These are phyloP conservation scores for Eutolmus rufibarbis DNA, from an alignment of 2,888 invertebrate species.

Conservation along the genomic window DNA sequence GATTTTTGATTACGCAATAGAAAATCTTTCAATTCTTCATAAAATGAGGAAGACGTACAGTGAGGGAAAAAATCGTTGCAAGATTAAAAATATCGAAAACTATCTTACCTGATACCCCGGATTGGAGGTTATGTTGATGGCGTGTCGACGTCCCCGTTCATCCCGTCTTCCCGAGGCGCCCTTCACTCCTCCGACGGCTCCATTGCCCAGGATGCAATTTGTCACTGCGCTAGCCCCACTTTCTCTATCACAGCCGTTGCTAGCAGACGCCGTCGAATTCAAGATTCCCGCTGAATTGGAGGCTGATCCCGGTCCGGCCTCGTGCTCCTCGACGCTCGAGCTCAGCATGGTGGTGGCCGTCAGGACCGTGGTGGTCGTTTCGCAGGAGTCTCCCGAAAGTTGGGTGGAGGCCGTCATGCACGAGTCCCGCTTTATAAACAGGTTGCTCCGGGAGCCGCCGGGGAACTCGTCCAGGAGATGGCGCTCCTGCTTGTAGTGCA, in stretches of 20 bases:
- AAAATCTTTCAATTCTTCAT: no score
- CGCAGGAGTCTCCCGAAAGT: constrained; percentile 59
- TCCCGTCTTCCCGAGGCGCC: neutral
- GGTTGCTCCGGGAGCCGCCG: constrained; percentile 25
- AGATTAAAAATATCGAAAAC: neutral
- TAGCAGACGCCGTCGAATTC: neutral
- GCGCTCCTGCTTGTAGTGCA: constrained; percentile 9
- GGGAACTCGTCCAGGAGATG: constrained; percentile 44
- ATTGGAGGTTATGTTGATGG: constrained; percentile 63
- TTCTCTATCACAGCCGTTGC: neutral
- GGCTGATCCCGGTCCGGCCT: constrained; percentile 41
- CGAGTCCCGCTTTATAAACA: constrained; percentile 57
- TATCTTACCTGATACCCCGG: constrained; percentile 59
- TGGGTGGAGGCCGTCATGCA: constrained; percentile 61
- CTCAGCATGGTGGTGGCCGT: constrained; percentile 59
- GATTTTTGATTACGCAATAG: no score
- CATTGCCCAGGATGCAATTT: constrained; percentile 24
- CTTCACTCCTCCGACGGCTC: constrained; percentile 28
- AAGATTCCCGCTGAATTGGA: neutral
- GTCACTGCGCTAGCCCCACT: neutral
- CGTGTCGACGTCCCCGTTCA: constrained; percentile 56
- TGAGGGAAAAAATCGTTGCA: neutral
- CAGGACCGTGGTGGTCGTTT: constrained; percentile 55
- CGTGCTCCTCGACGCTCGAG: constrained; percentile 48
- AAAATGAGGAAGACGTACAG: no score